Conservation (phyloP, 2,888 invertebrate species). For the Lepidocyrtinus sp. region DNA sequence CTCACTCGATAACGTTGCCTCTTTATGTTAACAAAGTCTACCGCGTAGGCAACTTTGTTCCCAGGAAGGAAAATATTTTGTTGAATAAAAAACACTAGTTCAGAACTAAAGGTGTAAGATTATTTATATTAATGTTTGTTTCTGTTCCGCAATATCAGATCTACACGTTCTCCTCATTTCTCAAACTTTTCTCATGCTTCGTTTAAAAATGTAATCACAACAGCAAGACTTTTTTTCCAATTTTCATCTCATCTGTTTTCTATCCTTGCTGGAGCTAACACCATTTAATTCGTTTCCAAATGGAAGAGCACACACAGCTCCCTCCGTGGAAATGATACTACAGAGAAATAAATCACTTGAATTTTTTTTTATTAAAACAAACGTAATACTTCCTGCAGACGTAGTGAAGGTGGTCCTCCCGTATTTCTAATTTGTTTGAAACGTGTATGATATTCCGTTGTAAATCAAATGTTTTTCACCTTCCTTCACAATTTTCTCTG, state of each 20-base stretch:
- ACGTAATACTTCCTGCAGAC: conserved; percentile 44
- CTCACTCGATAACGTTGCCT: too few species aligned
- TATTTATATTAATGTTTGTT: too few species aligned
- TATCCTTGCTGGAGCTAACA: conserved; percentile 32
- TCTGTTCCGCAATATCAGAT: conserved; percentile 13
- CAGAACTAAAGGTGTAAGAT: too few species aligned
- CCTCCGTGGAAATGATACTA: too few species aligned
- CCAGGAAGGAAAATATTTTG: too few species aligned
- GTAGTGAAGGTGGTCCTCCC: not conserved
- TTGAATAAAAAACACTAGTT: too few species aligned
- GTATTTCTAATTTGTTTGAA: not conserved
- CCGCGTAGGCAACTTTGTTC: too few species aligned
- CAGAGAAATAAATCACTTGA: conserved; percentile 54
- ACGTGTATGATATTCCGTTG: conserved; percentile 18
- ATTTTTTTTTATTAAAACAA: conserved; percentile 56
- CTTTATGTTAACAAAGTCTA: not conserved
- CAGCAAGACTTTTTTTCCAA: conserved; percentile 45
- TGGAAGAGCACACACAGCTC: too few species aligned
- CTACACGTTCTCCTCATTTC: not conserved
- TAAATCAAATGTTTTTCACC: conserved; percentile 50
- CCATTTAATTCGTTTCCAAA: too few species aligned
- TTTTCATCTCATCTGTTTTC: conserved; percentile 50
- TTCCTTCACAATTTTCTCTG: too few species aligned
- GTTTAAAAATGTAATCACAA: too few species aligned
- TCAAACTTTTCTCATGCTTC: conserved; percentile 21